Percentiles rank a stretch among this genome's conserved stretches.
Conservation (phyloP, 64 coral and sea anemone genomes). For the Acropora tenuis region DNA sequence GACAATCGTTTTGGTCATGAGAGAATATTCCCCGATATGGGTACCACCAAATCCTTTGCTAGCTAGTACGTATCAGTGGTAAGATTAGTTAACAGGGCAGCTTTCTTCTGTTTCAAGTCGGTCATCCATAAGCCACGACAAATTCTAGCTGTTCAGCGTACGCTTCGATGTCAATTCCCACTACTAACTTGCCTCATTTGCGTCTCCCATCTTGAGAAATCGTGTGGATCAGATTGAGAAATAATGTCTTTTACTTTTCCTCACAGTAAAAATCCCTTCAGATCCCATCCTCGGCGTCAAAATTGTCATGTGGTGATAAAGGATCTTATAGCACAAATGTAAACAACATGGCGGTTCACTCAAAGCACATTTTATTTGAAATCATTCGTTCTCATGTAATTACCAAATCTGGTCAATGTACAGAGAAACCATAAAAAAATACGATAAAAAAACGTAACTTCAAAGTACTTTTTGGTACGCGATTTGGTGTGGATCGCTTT, state of each 20-base stretch:
- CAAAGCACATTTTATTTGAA: not conserved
- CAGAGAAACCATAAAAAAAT: no score
- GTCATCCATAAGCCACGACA: slow-evolving; percentile 47
- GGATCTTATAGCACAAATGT: not conserved
- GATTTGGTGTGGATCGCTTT: no score
- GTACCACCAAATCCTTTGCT: no score
- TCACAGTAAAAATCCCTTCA: not conserved
- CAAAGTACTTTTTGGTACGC: no score
- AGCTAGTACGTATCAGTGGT: slow-evolving; percentile 26
- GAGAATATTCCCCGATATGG: not conserved
- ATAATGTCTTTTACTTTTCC: not conserved
- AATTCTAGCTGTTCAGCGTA: no score
- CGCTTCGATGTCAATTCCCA: slow-evolving; percentile 19
- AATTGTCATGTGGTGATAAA: slow-evolving; percentile 24
- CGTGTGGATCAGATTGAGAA: not conserved
- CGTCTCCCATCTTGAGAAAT: slow-evolving; percentile 6
- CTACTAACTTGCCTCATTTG: slow-evolving; percentile 11
- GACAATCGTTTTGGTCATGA: slow-evolving; percentile 38
- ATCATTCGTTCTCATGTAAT: not conserved
- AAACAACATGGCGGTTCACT: slow-evolving; percentile 9
- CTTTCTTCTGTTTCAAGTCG: not conserved
- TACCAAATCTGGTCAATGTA: no score
- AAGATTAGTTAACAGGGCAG: slow-evolving; percentile 49
- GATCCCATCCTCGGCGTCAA: slow-evolving; percentile 53
- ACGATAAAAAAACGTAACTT: no score